phyloP scores from a whole-genome alignment of 2,888 invertebrate species.

The Hyposoter didymator region DNA sequence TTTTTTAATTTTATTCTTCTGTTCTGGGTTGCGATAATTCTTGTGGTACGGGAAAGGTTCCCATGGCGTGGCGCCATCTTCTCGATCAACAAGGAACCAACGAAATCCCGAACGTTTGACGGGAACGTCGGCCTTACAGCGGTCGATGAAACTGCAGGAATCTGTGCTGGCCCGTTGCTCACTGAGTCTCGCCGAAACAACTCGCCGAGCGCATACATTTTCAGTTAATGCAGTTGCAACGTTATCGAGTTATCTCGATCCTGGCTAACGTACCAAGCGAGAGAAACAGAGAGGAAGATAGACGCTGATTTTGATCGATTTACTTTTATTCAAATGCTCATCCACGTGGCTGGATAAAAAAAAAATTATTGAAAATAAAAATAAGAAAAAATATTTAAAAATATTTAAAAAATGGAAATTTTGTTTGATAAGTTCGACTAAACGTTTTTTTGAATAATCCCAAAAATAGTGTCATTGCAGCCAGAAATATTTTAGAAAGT shows the following conservation, averaged over 20 bases:
- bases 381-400: no score
- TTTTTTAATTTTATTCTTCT: not conserved
- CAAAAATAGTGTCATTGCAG: no score
- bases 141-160: conserved; percentile 76
- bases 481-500: no score
- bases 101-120: conserved; percentile 55
- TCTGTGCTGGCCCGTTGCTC: conserved; percentile 69
- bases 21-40: not conserved
- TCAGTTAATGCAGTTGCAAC: conserved; percentile 46
- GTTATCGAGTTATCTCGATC: conserved; percentile 46
- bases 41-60: not conserved
- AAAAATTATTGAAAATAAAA: not conserved
- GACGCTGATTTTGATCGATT: not conserved
- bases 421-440: no score
- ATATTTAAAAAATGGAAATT: no score
- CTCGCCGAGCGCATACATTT: conserved; percentile 12
- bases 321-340: not conserved
- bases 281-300: conserved; percentile 37
- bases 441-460: no score
- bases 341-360: not conserved
- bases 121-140: conserved; percentile 56
- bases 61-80: conserved; percentile 73
- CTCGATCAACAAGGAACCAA: conserved; percentile 15
- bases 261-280: conserved; percentile 37
- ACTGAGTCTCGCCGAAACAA: conserved; percentile 57